Conservation (phyloP, 2,797 vertebrate genomes). For the Vipera latastei region DNA sequence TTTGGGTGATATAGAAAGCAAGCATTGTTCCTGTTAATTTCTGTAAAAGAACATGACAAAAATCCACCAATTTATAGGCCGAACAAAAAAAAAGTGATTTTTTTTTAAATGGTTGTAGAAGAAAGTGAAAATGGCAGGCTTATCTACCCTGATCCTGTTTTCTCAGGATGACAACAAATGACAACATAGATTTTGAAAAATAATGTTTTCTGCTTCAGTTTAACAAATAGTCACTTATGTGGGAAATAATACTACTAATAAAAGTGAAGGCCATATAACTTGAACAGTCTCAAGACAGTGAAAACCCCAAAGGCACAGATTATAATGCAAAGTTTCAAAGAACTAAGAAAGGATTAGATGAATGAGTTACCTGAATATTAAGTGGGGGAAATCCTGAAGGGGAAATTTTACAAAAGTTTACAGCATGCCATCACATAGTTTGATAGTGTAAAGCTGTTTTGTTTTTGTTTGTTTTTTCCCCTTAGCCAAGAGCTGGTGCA, state of each 20-base stretch:
- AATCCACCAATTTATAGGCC: not conserved
- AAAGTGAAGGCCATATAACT: not conserved
- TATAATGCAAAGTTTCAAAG: not conserved
- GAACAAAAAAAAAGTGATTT: not conserved
- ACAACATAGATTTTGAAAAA: not conserved
- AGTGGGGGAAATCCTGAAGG: not conserved
- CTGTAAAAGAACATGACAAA: not conserved
- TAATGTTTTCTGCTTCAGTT: not conserved
- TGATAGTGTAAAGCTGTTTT: not conserved
- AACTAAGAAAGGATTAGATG: not conserved
- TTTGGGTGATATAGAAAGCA: not conserved
- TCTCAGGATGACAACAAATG: not conserved
- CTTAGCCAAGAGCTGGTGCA: not conserved
- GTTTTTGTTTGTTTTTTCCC: too few species aligned
- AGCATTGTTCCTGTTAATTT: not conserved
- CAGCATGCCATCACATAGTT: not conserved
- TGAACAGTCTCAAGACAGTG: not conserved
- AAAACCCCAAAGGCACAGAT: not conserved
- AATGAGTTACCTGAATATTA: not conserved
- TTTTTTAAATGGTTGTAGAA: not conserved
- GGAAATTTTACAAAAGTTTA: not conserved
- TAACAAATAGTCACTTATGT: not conserved
- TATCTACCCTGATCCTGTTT: too few species aligned
- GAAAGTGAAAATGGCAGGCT: not conserved
- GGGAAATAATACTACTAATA: not conserved